Base-by-base conservation (phyloP, 1,140 invertebrate species). In the Penaeus japonicus region DNA sequence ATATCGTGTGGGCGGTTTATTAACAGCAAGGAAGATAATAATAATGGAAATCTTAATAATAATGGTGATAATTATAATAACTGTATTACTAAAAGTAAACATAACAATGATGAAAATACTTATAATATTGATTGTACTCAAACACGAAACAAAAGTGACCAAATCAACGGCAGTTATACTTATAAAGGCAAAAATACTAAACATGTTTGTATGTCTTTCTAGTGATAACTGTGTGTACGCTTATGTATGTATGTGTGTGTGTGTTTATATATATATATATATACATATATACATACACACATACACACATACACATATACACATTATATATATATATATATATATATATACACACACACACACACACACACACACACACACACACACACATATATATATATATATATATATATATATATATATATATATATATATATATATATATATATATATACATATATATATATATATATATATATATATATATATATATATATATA, bases 391-490 rank as follows among this genome's bases (percentile, higher is more conserved):
- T 65, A 65, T 27, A 12, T 65, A 65, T 65, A 65, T 65, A 65
- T 65, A 65, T 65, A 12, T 65, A 65, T 65, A 12, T 65, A 65
- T 65, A 65, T 65, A 65, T 65, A 65, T 65, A 12, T 65, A 65
- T 65, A 65, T 65, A 65, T 65, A 65, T 65, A 65, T 65, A 65
- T 65, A 65, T 65, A 65, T 65, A 65, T 65, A 65, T 65, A 65
- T 65, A 65, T 65, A 65, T 65, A n/a, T 27, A 65, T 65, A 65
- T 27, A 65, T 27, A 65, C 4, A 65, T 27, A 65, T 27, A 65
- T 27, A 65, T 27, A 65, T 65, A 65, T 27, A 65, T 27, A 65
- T 12, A 65, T 4, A 65, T 27, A 65, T 27, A 65, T 27, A 65
- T 27, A 65, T 12, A 65, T 27, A 65, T 27, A 65, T 27, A 65